A percentile compares a stretch with the other conserved stretches of the same genome.
Evolutionary conservation across 2,113 vertebrate genomes (phyloP).

Genomic region (Potamarius usumacintae): DNA sequence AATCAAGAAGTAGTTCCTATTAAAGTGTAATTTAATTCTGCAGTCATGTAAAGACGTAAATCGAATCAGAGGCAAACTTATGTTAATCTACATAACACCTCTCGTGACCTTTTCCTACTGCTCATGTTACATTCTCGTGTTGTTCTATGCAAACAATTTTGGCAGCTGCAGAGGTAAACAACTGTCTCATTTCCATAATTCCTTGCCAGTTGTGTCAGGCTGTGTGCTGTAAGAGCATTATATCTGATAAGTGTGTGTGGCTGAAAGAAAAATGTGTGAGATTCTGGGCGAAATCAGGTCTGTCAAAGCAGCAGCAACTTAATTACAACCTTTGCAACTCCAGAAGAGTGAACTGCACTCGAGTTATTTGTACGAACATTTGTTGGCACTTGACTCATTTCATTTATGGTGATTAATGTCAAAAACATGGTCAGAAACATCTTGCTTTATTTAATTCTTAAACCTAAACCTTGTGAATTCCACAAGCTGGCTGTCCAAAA

Average conservation of each 20-base stretch:
- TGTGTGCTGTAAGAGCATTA: not conserved
- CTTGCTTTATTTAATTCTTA: not conserved
- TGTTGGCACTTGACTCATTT: not conserved
- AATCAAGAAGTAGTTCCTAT: too few species aligned
- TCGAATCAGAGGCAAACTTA: not conserved
- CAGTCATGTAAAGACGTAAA: not conserved
- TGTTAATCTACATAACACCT: not conserved
- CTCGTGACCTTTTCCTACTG: not conserved
- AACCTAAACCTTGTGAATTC: not conserved
- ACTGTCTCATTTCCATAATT: not conserved
- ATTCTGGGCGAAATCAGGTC: not conserved
- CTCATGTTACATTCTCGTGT: not conserved
- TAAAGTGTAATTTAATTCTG: not conserved
- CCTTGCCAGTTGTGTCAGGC: not conserved
- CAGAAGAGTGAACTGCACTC: not conserved
- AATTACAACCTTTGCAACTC: not conserved
- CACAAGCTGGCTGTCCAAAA: not conserved
- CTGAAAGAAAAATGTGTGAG: not conserved
- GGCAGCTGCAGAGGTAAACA: not conserved
- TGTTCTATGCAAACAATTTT: not conserved
- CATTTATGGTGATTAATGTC: not conserved
- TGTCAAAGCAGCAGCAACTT: constrained; percentile 10
- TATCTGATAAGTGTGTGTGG: not conserved
- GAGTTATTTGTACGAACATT: not conserved
- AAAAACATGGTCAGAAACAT: not conserved